A percentile compares a stretch with the other conserved stretches of the same genome.
Evolutionary conservation across 2,888 invertebrate genomes (phyloP).

Genomic region (Aplocera efformata): DNA sequence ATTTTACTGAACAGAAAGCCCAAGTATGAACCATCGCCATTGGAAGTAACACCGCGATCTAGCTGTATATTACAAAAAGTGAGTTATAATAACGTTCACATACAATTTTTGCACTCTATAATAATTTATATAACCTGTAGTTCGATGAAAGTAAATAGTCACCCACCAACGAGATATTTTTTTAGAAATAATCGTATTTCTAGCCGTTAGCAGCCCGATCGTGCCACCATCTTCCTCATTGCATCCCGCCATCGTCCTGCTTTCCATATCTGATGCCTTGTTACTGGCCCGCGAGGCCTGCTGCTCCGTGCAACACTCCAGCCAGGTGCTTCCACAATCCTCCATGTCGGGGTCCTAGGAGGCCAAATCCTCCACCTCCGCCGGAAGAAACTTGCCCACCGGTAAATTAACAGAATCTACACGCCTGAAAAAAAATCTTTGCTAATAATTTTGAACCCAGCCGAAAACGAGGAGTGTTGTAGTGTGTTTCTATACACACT

Average conservation of each 20-base stretch:
- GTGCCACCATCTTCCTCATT: constrained; percentile 59
- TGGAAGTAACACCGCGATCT: constrained; percentile 60
- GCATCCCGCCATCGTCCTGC: constrained; percentile 57
- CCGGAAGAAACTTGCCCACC: constrained; percentile 37
- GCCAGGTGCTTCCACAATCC: constrained; percentile 66
- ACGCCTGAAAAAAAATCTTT: no score
- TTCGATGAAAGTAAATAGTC: no score
- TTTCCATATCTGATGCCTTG: constrained; percentile 71
- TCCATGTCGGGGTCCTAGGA: constrained; percentile 53
- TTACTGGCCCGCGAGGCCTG: constrained; percentile 61
- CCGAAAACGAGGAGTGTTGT: no score
- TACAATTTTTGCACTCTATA: no score
- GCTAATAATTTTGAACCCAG: no score
- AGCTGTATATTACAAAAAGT: constrained; percentile 61
- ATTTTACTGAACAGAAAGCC: constrained; percentile 49
- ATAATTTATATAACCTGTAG: no score
- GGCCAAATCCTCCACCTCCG: constrained; percentile 23
- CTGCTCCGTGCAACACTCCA: constrained; percentile 60
- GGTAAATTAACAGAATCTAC: constrained; percentile 30
- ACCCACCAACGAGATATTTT: no score
- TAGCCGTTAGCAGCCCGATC: constrained; percentile 58
- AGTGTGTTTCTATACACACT: no score
- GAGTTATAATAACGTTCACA: constrained; percentile 19
- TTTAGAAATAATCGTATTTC: no score
- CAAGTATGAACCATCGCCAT: constrained; percentile 43